Evolutionary conservation across 2,113 vertebrate genomes (phyloP).

Genomic region (Lagopus leucura): DNA sequence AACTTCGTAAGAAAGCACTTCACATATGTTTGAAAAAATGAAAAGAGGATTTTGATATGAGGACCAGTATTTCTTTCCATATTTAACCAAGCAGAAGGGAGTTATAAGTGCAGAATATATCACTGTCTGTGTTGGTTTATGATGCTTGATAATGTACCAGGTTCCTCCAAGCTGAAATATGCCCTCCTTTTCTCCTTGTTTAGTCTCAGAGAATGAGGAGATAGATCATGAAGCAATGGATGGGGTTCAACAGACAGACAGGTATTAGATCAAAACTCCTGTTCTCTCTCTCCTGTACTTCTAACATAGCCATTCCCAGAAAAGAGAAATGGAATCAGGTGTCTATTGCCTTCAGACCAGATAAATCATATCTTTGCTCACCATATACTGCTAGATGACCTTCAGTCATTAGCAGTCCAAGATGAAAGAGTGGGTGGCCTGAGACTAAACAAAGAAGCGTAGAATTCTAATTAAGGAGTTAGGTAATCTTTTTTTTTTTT

Average conservation of each 20-base stretch:
- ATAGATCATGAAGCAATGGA: accelerated
- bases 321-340: background rate
- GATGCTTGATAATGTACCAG: background rate
- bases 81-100: background rate
- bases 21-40: background rate
- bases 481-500: background rate
- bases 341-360: background rate
- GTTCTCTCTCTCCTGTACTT: background rate
- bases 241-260: background rate
- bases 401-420: background rate
- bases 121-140: background rate
- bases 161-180: background rate
- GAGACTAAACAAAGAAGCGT: background rate
- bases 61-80: background rate
- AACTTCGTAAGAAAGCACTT: background rate
- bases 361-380: background rate
- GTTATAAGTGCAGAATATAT: background rate
- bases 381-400: background rate
- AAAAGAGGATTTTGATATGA: background rate
- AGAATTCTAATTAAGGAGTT: background rate
- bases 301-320: background rate
- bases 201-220: background rate
- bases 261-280: background rate
- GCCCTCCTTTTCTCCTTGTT: background rate
- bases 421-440: background rate